Base-by-base conservation (phyloP, 2,113 vertebrate species). In the Laterallus jamaicensis region DNA sequence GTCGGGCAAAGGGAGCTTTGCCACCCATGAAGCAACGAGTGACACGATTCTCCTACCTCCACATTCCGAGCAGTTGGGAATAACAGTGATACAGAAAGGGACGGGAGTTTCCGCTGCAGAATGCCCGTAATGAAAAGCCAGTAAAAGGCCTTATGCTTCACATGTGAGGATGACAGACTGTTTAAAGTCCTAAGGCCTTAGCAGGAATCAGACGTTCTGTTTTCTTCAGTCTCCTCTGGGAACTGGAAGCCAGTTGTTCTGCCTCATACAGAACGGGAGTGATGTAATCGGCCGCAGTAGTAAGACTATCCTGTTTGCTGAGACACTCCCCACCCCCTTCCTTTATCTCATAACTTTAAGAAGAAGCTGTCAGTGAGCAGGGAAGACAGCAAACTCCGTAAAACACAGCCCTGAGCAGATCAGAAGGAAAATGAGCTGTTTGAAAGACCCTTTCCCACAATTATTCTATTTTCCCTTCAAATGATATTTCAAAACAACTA, bases 401-500 rank as follows among this genome's bases (percentile, higher is more conserved):
- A 82, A 86, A 91, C 67, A 64, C 64, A 90, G n/a, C 73, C 60
- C 29, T 31, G 60, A 88, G 49, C 54, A 78, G 64, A 94, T 84
- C 60, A 83, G 82, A 93, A 86, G 49, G 93, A 94, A 96, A 95
- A 95, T 0, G 5, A 90, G 37, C 79, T 92, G 82, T 70, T 78
- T 70, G 60, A 94, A 97, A 93, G 82, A 83, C n/a, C 37, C 10
- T 70, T 86, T 90, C 92, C 87, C 82, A 86, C 85, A 96, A 88
- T 92, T 90, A 96, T 37, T 92, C 79, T 39, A 58, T 82, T 95
- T 89, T 79, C 70, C 50, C 59, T 94, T 92, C 91, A 90, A 95
- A 97, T 91, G 29, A 25, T 85, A 87, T 89, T 96, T 95, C 82
- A 91, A 92, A 92, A 86, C 63, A 92, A 92, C 77, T 87, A 76